Percentiles rank a stretch among this genome's conserved stretches.
Evolutionary conservation across 2,113 vertebrate species (phyloP).

Genomic region (Donacobius atricapilla): DNA sequence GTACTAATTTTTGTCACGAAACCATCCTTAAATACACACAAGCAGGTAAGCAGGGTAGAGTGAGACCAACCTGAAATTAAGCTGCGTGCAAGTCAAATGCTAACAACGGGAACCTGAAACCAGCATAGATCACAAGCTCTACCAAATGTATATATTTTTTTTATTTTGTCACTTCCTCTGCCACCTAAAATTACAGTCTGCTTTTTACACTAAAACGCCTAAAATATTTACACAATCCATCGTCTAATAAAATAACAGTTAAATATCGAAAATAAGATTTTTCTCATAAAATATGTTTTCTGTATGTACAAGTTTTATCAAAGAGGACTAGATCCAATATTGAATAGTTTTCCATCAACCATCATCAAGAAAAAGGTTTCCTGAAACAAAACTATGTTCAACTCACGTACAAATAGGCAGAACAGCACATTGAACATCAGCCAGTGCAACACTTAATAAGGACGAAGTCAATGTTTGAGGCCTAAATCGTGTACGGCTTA

Average conservation of each 20-base stretch:
- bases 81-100: conserved; percentile 48
- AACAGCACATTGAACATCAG: conserved; percentile 49
- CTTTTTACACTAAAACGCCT: conserved; percentile 77
- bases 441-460: conserved; percentile 56
- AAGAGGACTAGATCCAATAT: conserved; percentile 67
- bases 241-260: conserved; percentile 82
- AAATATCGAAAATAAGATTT: conserved; percentile 84
- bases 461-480: conserved; percentile 18
- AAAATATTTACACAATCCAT: conserved; percentile 85
- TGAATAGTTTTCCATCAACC: conserved; percentile 65
- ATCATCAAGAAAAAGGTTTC: conserved; percentile 42
- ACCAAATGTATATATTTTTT: conserved; percentile 55
- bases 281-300: conserved; percentile 82
- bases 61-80: conserved; percentile 14
- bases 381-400: conserved; percentile 33
- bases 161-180: conserved; percentile 71
- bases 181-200: conserved; percentile 72
- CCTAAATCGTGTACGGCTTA: conserved; percentile 32
- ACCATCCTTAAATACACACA: conserved; percentile 50
- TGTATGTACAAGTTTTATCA: conserved; percentile 78
- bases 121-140: conserved; percentile 67
- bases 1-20: conserved; percentile 3
- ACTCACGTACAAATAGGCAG: conserved; percentile 59
- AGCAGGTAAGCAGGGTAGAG: neutral
- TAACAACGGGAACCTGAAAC: conserved; percentile 52